Evolutionary conservation across 2,113 vertebrate species (phyloP).

Genomic region (Melierax canorus): DNA sequence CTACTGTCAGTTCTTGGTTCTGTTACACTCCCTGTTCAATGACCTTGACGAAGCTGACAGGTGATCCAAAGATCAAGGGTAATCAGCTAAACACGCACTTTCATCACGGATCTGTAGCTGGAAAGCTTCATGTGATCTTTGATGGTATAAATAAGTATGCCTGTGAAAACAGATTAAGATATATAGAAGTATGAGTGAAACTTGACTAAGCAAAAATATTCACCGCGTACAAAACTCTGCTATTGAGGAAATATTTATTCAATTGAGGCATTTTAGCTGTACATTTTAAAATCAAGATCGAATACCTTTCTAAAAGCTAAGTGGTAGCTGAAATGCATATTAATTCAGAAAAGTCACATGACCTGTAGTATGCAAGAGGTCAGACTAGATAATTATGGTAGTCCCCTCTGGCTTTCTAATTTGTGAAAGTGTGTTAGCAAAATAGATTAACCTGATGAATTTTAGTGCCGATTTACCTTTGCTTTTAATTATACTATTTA

Average conservation of each 20-base stretch:
- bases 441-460: neutral
- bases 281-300: neutral
- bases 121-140: neutral
- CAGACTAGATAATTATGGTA: neutral
- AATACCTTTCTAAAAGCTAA: neutral
- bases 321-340: neutral
- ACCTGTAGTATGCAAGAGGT: neutral
- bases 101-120: neutral
- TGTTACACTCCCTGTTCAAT: neutral
- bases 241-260: neutral
- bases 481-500: neutral
- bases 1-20: neutral
- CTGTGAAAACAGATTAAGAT: neutral
- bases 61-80: neutral
- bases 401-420: neutral
- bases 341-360: neutral
- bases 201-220: neutral
- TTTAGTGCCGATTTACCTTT: neutral
- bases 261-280: neutral
- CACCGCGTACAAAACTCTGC: neutral
- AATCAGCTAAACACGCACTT: neutral
- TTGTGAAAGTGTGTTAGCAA: neutral
- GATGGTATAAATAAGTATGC: neutral
- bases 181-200: neutral
- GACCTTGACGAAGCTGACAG: neutral